phyloP scores from a whole-genome alignment of 2,888 invertebrate species.

The Rhagonycha lutea region DNA sequence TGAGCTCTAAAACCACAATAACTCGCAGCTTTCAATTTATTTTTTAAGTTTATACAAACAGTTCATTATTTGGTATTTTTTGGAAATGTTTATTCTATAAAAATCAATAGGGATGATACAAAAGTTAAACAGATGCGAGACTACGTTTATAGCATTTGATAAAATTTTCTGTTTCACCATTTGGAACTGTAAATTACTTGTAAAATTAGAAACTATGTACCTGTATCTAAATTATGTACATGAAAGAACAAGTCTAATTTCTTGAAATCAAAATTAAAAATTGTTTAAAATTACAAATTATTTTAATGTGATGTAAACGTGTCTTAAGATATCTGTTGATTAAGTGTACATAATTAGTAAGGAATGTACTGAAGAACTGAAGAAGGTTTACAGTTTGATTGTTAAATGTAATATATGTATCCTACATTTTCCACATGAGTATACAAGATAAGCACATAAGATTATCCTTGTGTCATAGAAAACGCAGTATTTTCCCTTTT shows the following conservation, averaged over 20 bases:
- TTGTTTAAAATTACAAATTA: background rate
- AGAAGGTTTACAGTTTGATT: background rate
- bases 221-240: background rate
- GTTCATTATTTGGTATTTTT: background rate
- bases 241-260: background rate
- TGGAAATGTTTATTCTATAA: background rate
- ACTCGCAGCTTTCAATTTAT: background rate
- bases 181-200: background rate
- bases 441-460: background rate
- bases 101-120: background rate
- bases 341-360: background rate
- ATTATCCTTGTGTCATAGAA: background rate
- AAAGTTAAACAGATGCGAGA: background rate
- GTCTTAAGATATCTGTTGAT: background rate
- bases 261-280: background rate
- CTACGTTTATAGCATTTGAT: background rate
- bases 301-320: slow-evolving; percentile 3
- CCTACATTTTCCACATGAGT: background rate
- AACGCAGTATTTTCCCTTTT: background rate
- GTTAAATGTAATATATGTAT: slow-evolving; percentile 3
- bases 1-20: background rate
- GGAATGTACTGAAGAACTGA: background rate
- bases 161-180: background rate
- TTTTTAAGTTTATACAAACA: background rate
- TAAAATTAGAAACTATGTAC: background rate